These are phyloP conservation scores for Lepidostoma basale DNA, from an alignment of 1,140 invertebrate species.

Conservation along the genomic window DNA sequence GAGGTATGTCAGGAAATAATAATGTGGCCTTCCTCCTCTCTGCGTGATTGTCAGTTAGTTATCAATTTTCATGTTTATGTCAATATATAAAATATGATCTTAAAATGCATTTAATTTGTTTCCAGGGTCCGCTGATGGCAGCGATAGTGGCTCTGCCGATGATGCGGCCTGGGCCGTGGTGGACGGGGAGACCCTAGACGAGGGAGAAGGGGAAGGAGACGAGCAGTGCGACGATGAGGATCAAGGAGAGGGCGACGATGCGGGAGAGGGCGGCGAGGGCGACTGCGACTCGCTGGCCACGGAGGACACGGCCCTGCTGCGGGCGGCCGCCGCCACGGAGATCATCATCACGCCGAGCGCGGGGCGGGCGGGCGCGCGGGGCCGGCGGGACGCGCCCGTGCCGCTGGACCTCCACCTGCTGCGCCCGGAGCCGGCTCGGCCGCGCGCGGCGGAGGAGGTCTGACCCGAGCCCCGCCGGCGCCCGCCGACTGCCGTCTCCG, in stretches of 20 bases:
- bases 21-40: too few species aligned
- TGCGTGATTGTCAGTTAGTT: too few species aligned
- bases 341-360: slow-evolving; percentile 55
- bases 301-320: slow-evolving; percentile 63
- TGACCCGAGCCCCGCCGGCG: slow-evolving; percentile 50
- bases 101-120: background rate
- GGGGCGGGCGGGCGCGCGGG: background rate
- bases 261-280: slow-evolving; percentile 55
- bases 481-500: slow-evolving; percentile 4
- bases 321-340: slow-evolving; percentile 53
- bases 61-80: background rate
- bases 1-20: too few species aligned
- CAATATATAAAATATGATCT: background rate
- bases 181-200: slow-evolving; percentile 54
- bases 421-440: slow-evolving; percentile 21
- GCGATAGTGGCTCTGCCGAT: slow-evolving; percentile 58
- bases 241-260: slow-evolving; percentile 58
- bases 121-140: slow-evolving; percentile 41
- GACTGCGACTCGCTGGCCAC: slow-evolving; percentile 54
- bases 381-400: slow-evolving; percentile 43
- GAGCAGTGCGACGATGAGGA: slow-evolving; percentile 49
- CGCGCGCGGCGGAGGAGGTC: slow-evolving; percentile 45
- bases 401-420: slow-evolving; percentile 58
- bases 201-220: slow-evolving; percentile 55
- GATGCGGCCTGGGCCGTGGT: slow-evolving; percentile 54